Percentiles rank a stretch among this genome's conserved stretches.
These are phyloP conservation scores for Menidia beryllina DNA, from an alignment of 2,113 vertebrate species.

Conservation along the genomic window DNA sequence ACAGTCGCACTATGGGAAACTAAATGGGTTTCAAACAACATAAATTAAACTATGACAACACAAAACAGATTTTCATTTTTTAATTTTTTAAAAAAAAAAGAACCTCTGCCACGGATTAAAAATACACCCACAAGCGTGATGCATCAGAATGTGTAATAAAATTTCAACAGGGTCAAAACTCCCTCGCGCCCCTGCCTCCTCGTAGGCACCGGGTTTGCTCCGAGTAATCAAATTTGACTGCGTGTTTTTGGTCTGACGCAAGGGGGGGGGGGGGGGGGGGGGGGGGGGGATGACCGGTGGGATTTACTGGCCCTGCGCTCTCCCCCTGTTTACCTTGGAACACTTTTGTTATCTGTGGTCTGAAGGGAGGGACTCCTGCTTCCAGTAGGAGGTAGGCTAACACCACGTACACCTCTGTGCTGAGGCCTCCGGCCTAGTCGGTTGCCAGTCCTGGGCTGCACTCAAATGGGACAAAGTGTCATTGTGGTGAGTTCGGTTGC, in stretches of 20 bases:
- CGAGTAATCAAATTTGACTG: slow-evolving; percentile 74
- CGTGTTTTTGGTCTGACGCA: slow-evolving; percentile 70
- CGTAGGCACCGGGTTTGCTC: slow-evolving; percentile 66
- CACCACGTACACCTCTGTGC: slow-evolving; percentile 60
- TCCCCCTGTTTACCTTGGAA: slow-evolving; percentile 69
- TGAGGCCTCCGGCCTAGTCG: slow-evolving; percentile 35
- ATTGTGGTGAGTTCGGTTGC: slow-evolving; percentile 30
- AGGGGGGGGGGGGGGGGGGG: too few relatives aligned
- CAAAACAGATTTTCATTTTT: too few relatives aligned
- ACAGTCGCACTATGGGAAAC: slow-evolving; percentile 53
- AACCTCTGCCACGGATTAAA: slow-evolving; percentile 46
- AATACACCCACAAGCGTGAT: slow-evolving; percentile 63
- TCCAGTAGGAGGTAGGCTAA: slow-evolving; percentile 81
- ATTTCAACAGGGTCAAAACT: slow-evolving; percentile 13
- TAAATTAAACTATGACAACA: slow-evolving; percentile 61
- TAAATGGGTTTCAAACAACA: slow-evolving; percentile 61
- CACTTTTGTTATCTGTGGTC: slow-evolving; percentile 69
- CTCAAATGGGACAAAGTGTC: slow-evolving; percentile 61
- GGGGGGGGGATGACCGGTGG: slow-evolving; percentile 68
- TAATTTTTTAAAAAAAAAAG: slow-evolving; percentile 33
- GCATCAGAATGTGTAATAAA: slow-evolving; percentile 42
- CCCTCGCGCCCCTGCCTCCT: slow-evolving; percentile 57
- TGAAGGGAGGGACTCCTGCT: slow-evolving; percentile 52
- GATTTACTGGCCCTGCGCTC: slow-evolving; percentile 66
- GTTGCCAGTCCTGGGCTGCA: slow-evolving; percentile 31